phyloP scores from a whole-genome alignment of 2,797 vertebrate genomes.

The Artibeus lituratus region DNA sequence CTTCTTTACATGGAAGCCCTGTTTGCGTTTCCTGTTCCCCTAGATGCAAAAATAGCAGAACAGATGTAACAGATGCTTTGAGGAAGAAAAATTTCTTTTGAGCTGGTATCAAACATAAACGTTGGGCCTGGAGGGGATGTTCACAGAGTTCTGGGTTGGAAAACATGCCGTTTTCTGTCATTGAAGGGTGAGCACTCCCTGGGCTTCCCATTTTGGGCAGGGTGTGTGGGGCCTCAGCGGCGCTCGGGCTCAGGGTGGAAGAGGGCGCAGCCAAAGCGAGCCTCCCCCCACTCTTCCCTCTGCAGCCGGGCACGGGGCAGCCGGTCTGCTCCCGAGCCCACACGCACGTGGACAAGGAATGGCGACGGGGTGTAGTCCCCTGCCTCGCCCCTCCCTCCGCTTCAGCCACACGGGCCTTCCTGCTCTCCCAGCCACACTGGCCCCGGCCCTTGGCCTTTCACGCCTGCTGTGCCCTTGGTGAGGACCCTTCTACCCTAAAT shows the following conservation, averaged over 20 bases:
- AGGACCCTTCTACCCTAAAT: not conserved
- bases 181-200: accelerated
- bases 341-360: too few relatives aligned
- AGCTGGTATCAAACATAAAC: conserved; percentile 36
- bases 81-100: conserved; percentile 41
- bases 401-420: not conserved
- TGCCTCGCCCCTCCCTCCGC: accelerated
- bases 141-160: conserved; percentile 33
- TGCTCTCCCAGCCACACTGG: not conserved
- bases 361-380: accelerated
- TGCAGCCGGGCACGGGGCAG: not conserved
- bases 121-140: not conserved
- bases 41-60: conserved; percentile 39
- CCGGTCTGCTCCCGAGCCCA: accelerated
- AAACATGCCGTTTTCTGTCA: not conserved
- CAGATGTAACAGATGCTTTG: conserved; percentile 38
- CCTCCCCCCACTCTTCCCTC: not conserved
- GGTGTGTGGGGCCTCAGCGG: not conserved
- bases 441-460: not conserved
- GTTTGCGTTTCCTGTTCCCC: conserved; percentile 1
- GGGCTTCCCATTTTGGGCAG: not conserved
- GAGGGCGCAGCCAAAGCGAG: too few relatives aligned
- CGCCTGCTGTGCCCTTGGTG: not conserved
- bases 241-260: not conserved
- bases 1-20: conserved; percentile 32